Base-by-base conservation (phyloP, 2,888 invertebrate species). In the Morpho achilles region DNA sequence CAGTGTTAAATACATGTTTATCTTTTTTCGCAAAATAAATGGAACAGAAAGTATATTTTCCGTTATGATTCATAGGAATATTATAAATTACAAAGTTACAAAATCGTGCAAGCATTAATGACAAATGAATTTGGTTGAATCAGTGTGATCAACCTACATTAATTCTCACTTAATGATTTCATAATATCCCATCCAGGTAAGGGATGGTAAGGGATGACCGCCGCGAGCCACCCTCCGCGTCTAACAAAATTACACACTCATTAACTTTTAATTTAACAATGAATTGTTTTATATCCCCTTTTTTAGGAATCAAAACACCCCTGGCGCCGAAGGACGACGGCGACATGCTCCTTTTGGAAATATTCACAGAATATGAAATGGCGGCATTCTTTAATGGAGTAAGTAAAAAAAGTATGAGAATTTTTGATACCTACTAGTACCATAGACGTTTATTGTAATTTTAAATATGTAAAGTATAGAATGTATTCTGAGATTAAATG, bases 211-310 rank as follows among this genome's bases (percentile, higher is more conserved):
- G 55, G 55, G 55, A 55, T 48, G 54, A 54, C 55, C 49, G 55
- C 55, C 55, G 55, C 85, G 84, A 80, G 68, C 84, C 87, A 87
- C 87, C 87, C 88, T 82, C 77, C 74, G 79, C 70, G 78, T 64
- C 82, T 76, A 79, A 83, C 81, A 62, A 84, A 84, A 87, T 88
- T 84, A 87, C 83, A 84, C 80, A 86, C 85, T 84, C 84, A 87
- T 88, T 87, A 85, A 79, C 78, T 80, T 74, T 77, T 74, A 82
- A 80, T 61, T 57, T 59, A 51, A 63, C 63, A 63, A 59, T 58
- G 63, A 61, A 63, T 61, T 63, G 61, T 61, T 59, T 61, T 61
- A 57, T 60, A 56, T 40, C 59, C 56, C 54, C 43, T 63, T 61
- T 63, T 60, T 63, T 56, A 42, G 16, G 10, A 59, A 56, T 49